Conservation (phyloP, 2,888 invertebrate genomes). For the Melinopterus prodromus region DNA sequence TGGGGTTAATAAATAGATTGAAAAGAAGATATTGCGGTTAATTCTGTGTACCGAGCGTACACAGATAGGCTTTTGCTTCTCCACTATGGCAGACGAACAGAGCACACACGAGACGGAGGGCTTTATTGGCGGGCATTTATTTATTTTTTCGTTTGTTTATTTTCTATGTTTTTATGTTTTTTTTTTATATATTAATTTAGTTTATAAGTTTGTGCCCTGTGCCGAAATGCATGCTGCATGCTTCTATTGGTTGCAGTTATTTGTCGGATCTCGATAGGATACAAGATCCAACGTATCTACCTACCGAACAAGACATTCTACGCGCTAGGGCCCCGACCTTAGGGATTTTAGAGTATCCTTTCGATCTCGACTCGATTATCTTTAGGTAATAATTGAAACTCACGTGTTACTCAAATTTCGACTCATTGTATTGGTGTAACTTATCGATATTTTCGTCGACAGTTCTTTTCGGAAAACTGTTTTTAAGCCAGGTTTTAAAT, state of each 20-base stretch:
- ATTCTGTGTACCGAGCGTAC: no score
- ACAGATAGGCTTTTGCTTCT: no score
- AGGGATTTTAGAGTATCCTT: slow-evolving; percentile 99
- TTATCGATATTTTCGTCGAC: no score
- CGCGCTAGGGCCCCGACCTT: slow-evolving; percentile 99
- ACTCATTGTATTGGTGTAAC: no score
- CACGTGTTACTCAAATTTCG: no score
- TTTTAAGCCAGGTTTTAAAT: background rate
- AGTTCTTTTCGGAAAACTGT: no score
- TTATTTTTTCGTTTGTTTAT: slow-evolving; percentile 24
- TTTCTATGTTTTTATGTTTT: slow-evolving; percentile 14
- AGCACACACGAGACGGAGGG: background rate
- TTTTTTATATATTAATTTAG: slow-evolving; percentile 29
- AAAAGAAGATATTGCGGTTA: no score
- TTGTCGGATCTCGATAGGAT: slow-evolving; percentile 96
- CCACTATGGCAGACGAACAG: background rate
- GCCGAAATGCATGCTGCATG: slow-evolving; percentile 51
- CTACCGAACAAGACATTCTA: slow-evolving; percentile 98
- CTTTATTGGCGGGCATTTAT: slow-evolving; percentile 18
- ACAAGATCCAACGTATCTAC: slow-evolving; percentile 89
- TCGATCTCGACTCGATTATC: slow-evolving; percentile 99
- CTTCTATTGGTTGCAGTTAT: slow-evolving; percentile 80
- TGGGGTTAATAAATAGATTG: no score
- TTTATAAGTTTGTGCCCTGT: slow-evolving; percentile 18
- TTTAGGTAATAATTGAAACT: slow-evolving; percentile 80